Evolutionary conservation across 2,888 invertebrate genomes (phyloP), one percentile per base, ranked within the genome.

Genomic region (Synergus japonicus): DNA sequence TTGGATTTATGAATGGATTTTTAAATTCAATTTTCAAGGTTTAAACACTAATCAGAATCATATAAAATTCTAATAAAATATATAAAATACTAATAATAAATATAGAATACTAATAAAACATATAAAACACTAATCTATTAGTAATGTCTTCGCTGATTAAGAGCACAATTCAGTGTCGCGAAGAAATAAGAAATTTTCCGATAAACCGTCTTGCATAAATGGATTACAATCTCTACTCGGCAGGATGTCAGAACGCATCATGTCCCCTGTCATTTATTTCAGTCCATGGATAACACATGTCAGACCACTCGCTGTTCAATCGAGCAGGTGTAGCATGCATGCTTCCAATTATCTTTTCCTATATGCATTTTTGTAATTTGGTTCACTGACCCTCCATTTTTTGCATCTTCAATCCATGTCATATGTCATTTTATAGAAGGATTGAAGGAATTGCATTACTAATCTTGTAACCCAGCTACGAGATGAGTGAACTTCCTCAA

Each of bases 201-300:
- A 69, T 49, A 49, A 49, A 69, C 69, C 29, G 69, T 49, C 69
- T 77, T 73, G 22, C 69, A 63, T 81, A 81, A 79, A 78, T 41
- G 78, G 81, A 79, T 81, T 67, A 78, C 60, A 60, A 80, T 81
- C 58, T 65, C 13, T 10, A 66, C 29, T n/a, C 4, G 76, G 78
- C 8, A 49, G 78, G 78, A 58, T 77, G 82, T 83, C 82, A 77
- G 79, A 67, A 79, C 78, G 76, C 78, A 81, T 83, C 83, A 82
- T 81, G 82, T 63, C 76, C 78, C 79, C 79, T 81, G 84, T 79
- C 81, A 84, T 83, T 86, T 81, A 82, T 81, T 81, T 79, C 77
- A 83, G 78, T 77, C 78, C 80, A 76, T 78, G 82, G 78, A 67
- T 85, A 84, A 80, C 83, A 82, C 82, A 81, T 81, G 83, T 83